Evolutionary conservation across 2,888 invertebrate species (phyloP), one percentile per base, ranked within the genome.

Genomic region (Spialia ferax): DNA sequence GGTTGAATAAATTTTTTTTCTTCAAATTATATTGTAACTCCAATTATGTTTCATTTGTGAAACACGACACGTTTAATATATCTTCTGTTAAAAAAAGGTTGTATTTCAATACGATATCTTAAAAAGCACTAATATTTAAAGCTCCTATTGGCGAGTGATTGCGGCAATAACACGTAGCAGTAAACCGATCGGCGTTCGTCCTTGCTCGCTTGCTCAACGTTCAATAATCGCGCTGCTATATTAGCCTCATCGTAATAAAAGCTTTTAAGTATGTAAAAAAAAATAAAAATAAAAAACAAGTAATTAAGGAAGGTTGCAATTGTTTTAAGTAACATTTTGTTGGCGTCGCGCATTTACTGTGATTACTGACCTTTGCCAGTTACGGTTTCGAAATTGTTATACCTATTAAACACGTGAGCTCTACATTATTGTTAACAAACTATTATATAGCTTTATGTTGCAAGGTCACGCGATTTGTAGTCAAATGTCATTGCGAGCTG

Each of bases 161-260:
- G 84, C 83, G 72, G 78, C 80, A 85, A 74, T 73, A 65, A 70
- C 72, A 68, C 62, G 68, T 61, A 63, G 70, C 60, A 57, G 69
- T 70, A 68, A 68, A 68, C 69, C 78, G 76, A 76, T 76, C 80
- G 73, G 78, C 81, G 77, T 76, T 76, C 86, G 91, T 88, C 91
- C 91, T 91, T 91, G 88, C 80, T 74, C 77, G 80, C 79, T 92
- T 90, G 85, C 91, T 76, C 86, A 89, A 91, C 83, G 68, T 74
- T 74, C 82, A 76, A 88, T 87, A 89, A 86, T 80, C 85, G 83
- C 85, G 77, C 80, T 74, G 78, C 75, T 75, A 79, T 81, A 80
- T 83, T 82, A 82, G 80, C 83, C 79, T 82, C 88, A 86, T 86
- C 86, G 79, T 79, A 83, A 87, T 90, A 90, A 89, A 87, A 90